Base-by-base conservation (phyloP, 1,140 invertebrate species). In the Danaus plexippus region DNA sequence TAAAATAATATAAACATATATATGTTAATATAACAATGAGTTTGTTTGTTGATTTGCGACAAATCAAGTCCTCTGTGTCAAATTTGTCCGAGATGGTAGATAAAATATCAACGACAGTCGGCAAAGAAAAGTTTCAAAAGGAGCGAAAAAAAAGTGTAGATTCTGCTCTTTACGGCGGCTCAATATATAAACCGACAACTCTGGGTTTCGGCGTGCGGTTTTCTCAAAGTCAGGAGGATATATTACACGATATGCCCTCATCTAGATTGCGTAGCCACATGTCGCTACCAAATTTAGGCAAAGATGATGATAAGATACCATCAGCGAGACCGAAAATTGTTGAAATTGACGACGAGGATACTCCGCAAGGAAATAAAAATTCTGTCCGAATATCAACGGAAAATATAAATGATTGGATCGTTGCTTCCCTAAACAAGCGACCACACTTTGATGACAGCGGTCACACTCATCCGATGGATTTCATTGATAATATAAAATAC, bases 51-150 rank as follows among this genome's bases (percentile, higher is more conserved):
- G 81, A 87, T 66, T 75, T 87, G 54, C 70, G 84, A 52, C 84
- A 81, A 55, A 84, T 87, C 47, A 85, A 81, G 61, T 75, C 80
- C 45, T 87, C 84, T 44, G 82, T 87, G 53, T 78, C 75, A 63
- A 87, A 81, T 54, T 73, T 87, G 7, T 87, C 84, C 6, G 80
- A 82, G 46, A 85, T 87, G 84, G 84, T 87, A 18, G 84, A 87
- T 59, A 85, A 84, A 64, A 83, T 87, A 73, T 83, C 84, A 18
- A 67, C 68, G 10, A 67, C 71, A 12, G 68, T 75, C 13, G 54
- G 50, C n/a, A 84, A 82, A 67, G 75, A 79, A 47, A 77, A 69
- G 49, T 50, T 55, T 11, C 47, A 58, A 50, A 63, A 73, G 43
- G 69, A 75, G 51, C 60, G 65, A 18, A 74, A 59, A 67, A 73